A percentile compares a stretch with the other conserved stretches of the same genome.
Evolutionary conservation across 2,797 vertebrate species (phyloP).

Genomic region (Lithobates sylvaticus): DNA sequence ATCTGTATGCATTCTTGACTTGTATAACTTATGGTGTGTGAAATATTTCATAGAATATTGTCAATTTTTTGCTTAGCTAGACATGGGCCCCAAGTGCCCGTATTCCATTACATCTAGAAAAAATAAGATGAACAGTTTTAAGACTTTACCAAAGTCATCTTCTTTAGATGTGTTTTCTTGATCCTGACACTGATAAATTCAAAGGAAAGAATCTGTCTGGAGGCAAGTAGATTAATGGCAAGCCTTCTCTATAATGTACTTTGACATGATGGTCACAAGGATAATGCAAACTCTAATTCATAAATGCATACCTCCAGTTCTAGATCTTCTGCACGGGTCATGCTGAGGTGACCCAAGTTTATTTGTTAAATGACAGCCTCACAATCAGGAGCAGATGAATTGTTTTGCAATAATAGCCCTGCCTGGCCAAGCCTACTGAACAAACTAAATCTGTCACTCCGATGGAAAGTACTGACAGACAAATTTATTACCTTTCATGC

Average conservation of each 20-base stretch:
- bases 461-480: constrained; percentile 74
- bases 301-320: constrained; percentile 49
- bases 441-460: constrained; percentile 72
- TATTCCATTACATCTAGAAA: constrained; percentile 11
- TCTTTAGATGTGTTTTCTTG: constrained; percentile 44
- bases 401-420: constrained; percentile 68
- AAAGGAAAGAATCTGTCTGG: constrained; percentile 46
- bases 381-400: constrained; percentile 63
- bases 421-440: constrained; percentile 66
- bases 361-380: constrained; percentile 68
- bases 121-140: constrained; percentile 22
- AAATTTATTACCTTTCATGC: constrained; percentile 73
- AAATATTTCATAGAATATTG: constrained; percentile 2
- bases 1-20: neutral
- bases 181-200: constrained; percentile 49
- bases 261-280: constrained; percentile 47
- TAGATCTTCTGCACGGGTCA: constrained; percentile 12
- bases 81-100: neutral
- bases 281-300: constrained; percentile 56
- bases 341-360: constrained; percentile 64
- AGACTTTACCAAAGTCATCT: constrained; percentile 40
- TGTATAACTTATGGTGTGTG: neutral
- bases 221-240: constrained; percentile 47
- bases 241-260: constrained; percentile 40
- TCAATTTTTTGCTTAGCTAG: constrained; percentile 16